Conservation (phyloP, 2,113 vertebrate species). For the Dryoscopus gambensis region DNA sequence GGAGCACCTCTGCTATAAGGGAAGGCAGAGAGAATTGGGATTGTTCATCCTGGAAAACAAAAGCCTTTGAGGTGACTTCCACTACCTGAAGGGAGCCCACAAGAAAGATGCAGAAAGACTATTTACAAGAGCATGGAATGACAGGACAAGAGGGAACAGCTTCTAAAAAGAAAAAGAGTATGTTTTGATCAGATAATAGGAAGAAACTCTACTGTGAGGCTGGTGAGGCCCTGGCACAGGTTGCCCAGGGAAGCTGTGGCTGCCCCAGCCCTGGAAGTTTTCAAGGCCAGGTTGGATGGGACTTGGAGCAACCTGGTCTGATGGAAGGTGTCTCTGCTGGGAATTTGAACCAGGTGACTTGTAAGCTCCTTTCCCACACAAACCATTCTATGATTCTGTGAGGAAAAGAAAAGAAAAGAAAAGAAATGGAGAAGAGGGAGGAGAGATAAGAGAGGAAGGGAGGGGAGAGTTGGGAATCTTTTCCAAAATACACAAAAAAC, state of each 20-base stretch:
- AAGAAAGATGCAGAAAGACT: neutral
- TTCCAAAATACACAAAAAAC: neutral
- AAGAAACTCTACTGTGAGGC: neutral
- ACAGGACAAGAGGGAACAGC: neutral
- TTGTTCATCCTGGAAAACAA: neutral
- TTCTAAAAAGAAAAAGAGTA: neutral
- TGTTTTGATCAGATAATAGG: neutral
- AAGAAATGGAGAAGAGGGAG: too few species aligned
- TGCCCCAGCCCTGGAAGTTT: neutral
- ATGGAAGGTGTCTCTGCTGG: neutral
- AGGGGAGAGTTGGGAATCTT: neutral
- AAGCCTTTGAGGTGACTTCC: neutral
- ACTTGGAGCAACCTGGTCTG: neutral
- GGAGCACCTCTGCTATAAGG: neutral
- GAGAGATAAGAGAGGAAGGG: too few species aligned
- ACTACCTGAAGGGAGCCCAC: rapidly evolving
- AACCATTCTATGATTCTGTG: neutral
- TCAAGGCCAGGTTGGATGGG: neutral
- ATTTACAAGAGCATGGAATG: neutral
- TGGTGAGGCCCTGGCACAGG: neutral
- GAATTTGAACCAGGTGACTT: neutral
- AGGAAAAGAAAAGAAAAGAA: neutral
- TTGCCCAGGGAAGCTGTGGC: neutral
- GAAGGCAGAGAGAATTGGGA: neutral
- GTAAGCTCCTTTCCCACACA: neutral